Percentiles rank a stretch among this genome's conserved stretches.
These are phyloP conservation scores for Busseola fusca DNA, from an alignment of 2,888 invertebrate genomes.

Conservation along the genomic window DNA sequence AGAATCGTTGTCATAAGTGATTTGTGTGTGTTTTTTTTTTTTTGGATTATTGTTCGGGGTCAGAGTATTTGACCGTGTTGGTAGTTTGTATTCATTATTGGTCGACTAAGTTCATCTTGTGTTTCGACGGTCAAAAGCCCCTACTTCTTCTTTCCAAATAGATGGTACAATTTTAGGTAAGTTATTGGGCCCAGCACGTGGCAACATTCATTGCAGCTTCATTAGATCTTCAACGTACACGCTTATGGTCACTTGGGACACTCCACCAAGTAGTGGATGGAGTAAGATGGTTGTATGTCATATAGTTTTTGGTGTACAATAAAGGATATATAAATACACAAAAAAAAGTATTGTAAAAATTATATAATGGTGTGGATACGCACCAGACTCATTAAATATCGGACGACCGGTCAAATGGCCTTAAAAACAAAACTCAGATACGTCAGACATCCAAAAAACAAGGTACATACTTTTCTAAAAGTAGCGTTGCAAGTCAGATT, in stretches of 20 bases:
- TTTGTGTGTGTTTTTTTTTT: slow-evolving; percentile 26
- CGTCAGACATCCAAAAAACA: not conserved
- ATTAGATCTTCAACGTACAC: not conserved
- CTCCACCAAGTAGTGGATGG: not conserved
- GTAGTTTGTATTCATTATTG: slow-evolving; percentile 19
- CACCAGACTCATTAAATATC: not conserved
- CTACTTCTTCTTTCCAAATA: not conserved
- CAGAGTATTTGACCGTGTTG: slow-evolving; percentile 4
- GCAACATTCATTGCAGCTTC: not conserved
- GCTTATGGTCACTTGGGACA: not conserved
- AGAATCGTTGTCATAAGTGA: slow-evolving; percentile 30
- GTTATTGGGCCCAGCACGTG: not conserved
- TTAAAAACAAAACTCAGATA: not conserved
- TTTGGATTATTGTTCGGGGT: slow-evolving; percentile 10
- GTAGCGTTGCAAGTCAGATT: not conserved
- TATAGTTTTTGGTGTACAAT: too few relatives aligned
- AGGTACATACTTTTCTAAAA: not conserved
- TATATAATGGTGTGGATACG: not conserved
- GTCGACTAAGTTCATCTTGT: not conserved
- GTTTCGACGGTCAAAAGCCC: not conserved
- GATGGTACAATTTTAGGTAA: not conserved
- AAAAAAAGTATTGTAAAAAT: too few relatives aligned
- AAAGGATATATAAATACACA: too few relatives aligned
- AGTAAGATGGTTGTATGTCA: too few relatives aligned
- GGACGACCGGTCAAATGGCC: not conserved